A percentile compares a stretch with the other conserved stretches of the same genome.
phyloP scores from a whole-genome alignment of 2,797 vertebrate species.

The Chloroceryle amazona region DNA sequence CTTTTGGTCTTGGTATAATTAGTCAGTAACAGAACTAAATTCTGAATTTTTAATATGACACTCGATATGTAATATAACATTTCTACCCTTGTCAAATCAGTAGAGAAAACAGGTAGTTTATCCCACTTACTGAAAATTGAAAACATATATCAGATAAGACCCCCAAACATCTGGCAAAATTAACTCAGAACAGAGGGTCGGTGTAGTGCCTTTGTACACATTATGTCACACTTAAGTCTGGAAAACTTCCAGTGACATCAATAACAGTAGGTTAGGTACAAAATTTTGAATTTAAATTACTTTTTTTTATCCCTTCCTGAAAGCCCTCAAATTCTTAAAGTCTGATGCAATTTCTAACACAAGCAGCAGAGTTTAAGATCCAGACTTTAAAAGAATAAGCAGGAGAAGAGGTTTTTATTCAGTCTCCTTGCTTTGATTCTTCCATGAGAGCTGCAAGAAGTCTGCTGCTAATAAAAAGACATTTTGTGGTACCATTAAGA shows the following conservation, averaged over 20 bases:
- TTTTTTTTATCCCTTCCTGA: not conserved
- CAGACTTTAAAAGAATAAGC: not conserved
- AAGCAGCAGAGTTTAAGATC: not conserved
- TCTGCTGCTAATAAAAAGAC: not conserved
- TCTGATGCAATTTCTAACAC: not conserved
- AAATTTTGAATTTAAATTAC: not conserved
- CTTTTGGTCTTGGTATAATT: not conserved
- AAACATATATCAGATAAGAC: not conserved
- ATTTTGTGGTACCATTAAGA: not conserved
- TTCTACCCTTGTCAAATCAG: not conserved
- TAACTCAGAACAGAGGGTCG: not conserved
- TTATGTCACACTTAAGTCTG: not conserved
- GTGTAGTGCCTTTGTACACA: not conserved
- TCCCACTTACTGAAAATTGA: not conserved
- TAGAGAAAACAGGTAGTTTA: not conserved
- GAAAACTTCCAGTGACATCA: not conserved
- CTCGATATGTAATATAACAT: not conserved
- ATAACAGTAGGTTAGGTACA: not conserved
- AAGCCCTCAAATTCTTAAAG: not conserved
- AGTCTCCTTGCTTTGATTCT: not conserved
- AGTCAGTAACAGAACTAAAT: slow-evolving; percentile 1
- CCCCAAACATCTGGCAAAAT: not conserved
- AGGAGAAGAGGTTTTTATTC: not conserved
- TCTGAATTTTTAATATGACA: not conserved
- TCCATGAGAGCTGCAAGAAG: not conserved